Evolutionary conservation across 2,113 vertebrate species (phyloP).

Genomic region (Todiramphus chloris): DNA sequence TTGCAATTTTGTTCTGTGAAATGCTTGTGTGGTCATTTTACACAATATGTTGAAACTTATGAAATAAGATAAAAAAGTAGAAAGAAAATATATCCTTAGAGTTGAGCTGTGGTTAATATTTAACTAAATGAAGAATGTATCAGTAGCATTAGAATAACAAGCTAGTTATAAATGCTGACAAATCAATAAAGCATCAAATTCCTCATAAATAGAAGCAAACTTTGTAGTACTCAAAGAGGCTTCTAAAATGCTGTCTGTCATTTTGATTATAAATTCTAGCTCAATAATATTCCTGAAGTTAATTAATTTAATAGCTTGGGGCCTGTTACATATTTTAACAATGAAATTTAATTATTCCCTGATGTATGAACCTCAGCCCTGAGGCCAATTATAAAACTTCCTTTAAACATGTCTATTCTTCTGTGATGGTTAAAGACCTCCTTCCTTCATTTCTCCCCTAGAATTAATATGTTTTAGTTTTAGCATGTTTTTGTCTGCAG

Average conservation of each 20-base stretch:
- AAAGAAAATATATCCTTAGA: neutral
- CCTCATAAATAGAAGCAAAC: neutral
- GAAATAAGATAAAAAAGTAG: neutral
- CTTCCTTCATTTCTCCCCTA: neutral
- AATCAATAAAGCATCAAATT: neutral
- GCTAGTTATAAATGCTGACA: neutral
- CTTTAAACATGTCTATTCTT: neutral
- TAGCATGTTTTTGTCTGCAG: neutral
- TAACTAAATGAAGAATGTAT: neutral
- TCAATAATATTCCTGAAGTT: neutral
- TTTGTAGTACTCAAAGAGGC: neutral
- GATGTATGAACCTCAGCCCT: neutral
- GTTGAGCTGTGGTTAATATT: neutral
- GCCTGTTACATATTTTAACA: constrained; percentile 11
- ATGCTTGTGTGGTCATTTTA: neutral
- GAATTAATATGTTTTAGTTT: neutral
- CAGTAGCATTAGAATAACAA: neutral
- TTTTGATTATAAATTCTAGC: neutral
- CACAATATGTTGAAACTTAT: neutral
- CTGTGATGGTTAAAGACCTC: neutral
- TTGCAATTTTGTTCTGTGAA: neutral
- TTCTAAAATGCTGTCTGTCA: neutral
- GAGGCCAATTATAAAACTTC: neutral
- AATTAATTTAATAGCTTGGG: constrained; percentile 1
- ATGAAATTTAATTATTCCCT: constrained; percentile 4